A percentile compares a stretch with the other conserved stretches of the same genome.
phyloP scores from a whole-genome alignment of 2,797 vertebrate species.

The Poeciliopsis presidionis region DNA sequence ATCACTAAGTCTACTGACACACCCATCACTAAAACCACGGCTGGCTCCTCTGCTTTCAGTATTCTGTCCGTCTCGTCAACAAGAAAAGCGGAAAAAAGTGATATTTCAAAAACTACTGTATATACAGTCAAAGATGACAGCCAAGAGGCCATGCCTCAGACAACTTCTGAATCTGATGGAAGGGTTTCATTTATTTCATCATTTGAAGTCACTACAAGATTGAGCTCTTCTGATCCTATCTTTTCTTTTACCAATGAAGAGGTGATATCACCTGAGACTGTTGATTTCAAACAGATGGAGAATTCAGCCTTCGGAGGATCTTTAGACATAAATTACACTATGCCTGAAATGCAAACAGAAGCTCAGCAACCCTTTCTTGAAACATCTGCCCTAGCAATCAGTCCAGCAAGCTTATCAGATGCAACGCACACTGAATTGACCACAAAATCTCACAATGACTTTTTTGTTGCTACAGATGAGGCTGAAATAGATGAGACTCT shows the following conservation, averaged over 20 bases:
- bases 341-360: conserved; percentile 14
- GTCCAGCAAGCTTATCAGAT: conserved; percentile 47
- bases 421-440: conserved; percentile 33
- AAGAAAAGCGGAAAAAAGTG: not conserved
- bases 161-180: conserved; percentile 30
- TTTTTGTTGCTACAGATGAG: conserved; percentile 67
- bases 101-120: not conserved
- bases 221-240: not conserved
- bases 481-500: conserved; percentile 60
- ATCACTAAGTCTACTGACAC: too few species aligned
- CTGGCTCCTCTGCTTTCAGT: not conserved
- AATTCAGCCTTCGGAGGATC: conserved; percentile 21
- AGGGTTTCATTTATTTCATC: conserved; percentile 29
- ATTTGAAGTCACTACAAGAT: not conserved
- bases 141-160: conserved; percentile 37
- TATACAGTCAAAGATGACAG: conserved; percentile 43
- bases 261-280: conserved; percentile 10
- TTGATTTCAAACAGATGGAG: conserved; percentile 24
- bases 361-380: conserved; percentile 4
- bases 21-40: not conserved
- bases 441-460: conserved; percentile 43
- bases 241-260: conserved; percentile 6
- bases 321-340: conserved; percentile 11
- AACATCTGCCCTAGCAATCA: conserved; percentile 5
- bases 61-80: too few species aligned